phyloP scores from a whole-genome alignment of 2,888 invertebrate genomes.

The Pteria penguin region DNA sequence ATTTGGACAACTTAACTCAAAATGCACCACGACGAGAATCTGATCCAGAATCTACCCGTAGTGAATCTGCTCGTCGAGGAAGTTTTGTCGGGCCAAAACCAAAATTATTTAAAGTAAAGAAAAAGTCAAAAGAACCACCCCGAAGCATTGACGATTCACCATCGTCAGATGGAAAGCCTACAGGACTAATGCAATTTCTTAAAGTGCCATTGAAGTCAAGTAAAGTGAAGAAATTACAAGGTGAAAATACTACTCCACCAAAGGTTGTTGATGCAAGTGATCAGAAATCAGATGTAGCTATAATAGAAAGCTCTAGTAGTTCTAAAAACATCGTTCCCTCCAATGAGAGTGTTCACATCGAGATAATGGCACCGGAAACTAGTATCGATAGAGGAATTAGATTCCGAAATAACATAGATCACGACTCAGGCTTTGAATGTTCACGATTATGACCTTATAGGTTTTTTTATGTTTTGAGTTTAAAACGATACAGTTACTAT shows the following conservation, averaged over 20 bases:
- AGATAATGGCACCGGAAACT: background rate
- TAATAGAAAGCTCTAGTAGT: background rate
- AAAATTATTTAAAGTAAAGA: constrained; percentile 47
- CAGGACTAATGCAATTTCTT: constrained; percentile 56
- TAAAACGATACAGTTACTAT: too few species aligned
- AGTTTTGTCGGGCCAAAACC: constrained; percentile 38
- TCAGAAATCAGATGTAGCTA: background rate
- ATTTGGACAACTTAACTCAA: constrained; percentile 58
- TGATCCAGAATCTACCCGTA: constrained; percentile 36
- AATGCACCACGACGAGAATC: constrained; percentile 22
- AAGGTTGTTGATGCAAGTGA: too few species aligned
- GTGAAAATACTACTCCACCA: background rate
- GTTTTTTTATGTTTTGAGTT: too few species aligned
- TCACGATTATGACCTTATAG: background rate
- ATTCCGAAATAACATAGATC: background rate
- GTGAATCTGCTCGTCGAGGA: constrained; percentile 27
- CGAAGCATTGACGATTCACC: constrained; percentile 55
- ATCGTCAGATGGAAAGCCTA: constrained; percentile 52
- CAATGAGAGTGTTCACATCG: background rate
- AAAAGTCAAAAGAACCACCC: constrained; percentile 50
- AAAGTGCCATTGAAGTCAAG: constrained; percentile 47
- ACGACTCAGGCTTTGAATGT: background rate
- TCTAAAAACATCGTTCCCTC: background rate
- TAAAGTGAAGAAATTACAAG: constrained; percentile 10
- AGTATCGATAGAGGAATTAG: too few species aligned